phyloP scores from a whole-genome alignment of 2,888 invertebrate species.

The Epistrophella euchroma region DNA sequence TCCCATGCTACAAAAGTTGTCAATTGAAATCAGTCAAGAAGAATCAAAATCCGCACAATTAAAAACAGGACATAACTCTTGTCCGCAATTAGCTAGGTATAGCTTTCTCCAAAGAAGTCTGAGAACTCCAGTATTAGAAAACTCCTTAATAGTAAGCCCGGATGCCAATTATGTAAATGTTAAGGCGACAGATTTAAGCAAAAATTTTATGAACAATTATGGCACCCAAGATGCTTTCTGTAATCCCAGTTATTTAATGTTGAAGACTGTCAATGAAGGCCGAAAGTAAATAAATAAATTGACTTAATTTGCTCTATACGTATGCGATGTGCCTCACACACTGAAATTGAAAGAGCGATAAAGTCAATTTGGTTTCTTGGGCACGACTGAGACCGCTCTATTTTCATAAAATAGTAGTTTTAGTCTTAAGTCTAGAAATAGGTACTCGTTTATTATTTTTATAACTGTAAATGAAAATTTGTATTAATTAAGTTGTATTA shows the following conservation, averaged over 20 bases:
- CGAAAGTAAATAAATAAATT: conserved; percentile 52
- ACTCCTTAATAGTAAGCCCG: conserved; percentile 77
- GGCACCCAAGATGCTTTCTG: conserved; percentile 82
- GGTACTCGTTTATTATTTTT: no score
- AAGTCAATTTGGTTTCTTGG: background rate
- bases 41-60: conserved; percentile 78
- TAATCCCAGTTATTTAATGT: conserved; percentile 83
- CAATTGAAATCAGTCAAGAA: conserved; percentile 53
- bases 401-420: conserved; percentile 17
- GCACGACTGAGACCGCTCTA: conserved; percentile 33
- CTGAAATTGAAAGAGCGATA: background rate
- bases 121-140: conserved; percentile 80
- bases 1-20: conserved; percentile 81
- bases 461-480: no score
- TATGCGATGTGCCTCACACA: background rate
- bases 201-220: conserved; percentile 77
- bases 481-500: no score
- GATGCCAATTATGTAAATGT: conserved; percentile 82
- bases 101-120: conserved; percentile 78
- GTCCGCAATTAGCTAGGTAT: conserved; percentile 74
- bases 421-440: no score
- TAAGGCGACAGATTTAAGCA: conserved; percentile 79
- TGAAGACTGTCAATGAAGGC: conserved; percentile 79
- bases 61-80: conserved; percentile 80
- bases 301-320: conserved; percentile 14